Percentiles rank a stretch among this genome's conserved stretches.
phyloP scores from a whole-genome alignment of 2,888 invertebrate species.

The Sussaba pulchella region DNA sequence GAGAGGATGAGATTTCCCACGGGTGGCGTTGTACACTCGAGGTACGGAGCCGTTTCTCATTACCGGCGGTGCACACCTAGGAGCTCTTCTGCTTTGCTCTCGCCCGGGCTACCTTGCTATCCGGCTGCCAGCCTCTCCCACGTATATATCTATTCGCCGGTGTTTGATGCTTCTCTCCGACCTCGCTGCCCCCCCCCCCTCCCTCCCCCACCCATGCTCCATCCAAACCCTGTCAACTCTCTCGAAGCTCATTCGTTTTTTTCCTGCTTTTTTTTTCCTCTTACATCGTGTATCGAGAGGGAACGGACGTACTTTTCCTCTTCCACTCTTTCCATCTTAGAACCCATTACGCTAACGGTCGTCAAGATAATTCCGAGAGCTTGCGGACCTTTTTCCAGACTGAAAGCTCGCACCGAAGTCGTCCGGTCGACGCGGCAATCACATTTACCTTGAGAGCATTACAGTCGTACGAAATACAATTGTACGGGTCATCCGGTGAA shows the following conservation, averaged over 20 bases:
- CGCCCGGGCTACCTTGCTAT: conserved; percentile 13
- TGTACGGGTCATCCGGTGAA: conserved; percentile 6
- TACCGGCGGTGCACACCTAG: conserved; percentile 59
- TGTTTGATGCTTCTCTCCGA: conserved; percentile 38
- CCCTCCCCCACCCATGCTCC: too few relatives aligned
- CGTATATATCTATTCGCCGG: conserved; percentile 41
- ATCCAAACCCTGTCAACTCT: too few relatives aligned
- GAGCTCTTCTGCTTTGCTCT: conserved; percentile 53
- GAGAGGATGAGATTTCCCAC: conserved; percentile 67
- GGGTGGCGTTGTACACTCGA: conserved; percentile 65
- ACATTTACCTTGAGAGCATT: conserved; percentile 6
- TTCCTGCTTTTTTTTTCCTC: conserved; percentile 1
- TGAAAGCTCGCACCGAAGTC: not conserved
- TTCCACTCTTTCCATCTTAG: not conserved
- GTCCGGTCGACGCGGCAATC: conserved; percentile 14
- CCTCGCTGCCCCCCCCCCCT: too few relatives aligned
- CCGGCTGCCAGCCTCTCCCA: not conserved
- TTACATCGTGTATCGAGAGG: not conserved
- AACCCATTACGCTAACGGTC: conserved; percentile 38
- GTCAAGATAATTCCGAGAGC: conserved; percentile 23
- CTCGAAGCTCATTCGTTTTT: conserved; percentile 18
- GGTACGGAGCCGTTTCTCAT: conserved; percentile 67
- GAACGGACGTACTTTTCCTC: not conserved
- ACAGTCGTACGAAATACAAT: not conserved
- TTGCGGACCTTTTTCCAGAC: conserved; percentile 16